phyloP scores from a whole-genome alignment of 1,140 invertebrate genomes.

The Stenopsyche tienmushanensis region DNA sequence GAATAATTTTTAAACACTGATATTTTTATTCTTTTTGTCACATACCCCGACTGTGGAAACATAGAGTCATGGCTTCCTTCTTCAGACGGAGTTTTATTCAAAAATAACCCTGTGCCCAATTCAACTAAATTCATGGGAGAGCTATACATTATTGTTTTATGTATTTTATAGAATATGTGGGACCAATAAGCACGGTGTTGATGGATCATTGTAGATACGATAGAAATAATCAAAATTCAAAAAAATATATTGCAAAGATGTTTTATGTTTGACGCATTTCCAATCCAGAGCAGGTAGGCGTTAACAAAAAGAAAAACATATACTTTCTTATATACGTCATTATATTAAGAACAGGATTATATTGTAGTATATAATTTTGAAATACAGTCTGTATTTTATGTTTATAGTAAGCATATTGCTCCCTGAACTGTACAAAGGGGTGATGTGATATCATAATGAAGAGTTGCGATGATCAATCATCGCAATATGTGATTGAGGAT shows the following conservation, averaged over 20 bases:
- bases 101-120: conserved; percentile 81
- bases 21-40: conserved; percentile 28
- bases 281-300: conserved; percentile 40
- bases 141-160: conserved; percentile 51
- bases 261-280: conserved; percentile 20
- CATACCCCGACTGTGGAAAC: conserved; percentile 52
- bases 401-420: too few species aligned
- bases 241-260: background rate
- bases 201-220: too few species aligned
- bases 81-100: conserved; percentile 83
- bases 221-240: background rate
- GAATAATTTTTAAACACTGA: conserved; percentile 6
- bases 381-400: too few species aligned
- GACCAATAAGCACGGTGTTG: background rate
- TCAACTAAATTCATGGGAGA: conserved; percentile 88
- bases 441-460: too few species aligned
- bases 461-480: too few species aligned
- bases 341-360: background rate
- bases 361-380: background rate
- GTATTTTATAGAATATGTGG: background rate
- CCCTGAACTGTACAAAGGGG: too few species aligned
- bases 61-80: conserved; percentile 57
- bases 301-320: conserved; percentile 34
- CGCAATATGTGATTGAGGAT: background rate
- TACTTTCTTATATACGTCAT: conserved; percentile 4